These are phyloP conservation scores for Polia nebulosa DNA, from an alignment of 2,888 invertebrate species.

Conservation along the genomic window DNA sequence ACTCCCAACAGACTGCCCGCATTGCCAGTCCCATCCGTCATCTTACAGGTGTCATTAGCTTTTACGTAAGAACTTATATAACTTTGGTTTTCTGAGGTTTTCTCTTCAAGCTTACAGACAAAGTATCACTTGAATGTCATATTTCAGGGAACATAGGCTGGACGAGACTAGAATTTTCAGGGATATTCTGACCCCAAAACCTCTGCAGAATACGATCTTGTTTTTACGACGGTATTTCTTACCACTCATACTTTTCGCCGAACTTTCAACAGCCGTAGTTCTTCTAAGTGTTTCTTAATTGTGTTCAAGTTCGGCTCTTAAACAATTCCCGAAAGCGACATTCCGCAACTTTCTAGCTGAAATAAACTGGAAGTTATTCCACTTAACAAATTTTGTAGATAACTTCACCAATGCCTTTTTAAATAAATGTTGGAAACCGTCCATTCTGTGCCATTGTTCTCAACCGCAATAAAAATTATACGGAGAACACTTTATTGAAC, in stretches of 20 bases:
- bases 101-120: slow-evolving; percentile 30
- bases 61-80: slow-evolving; percentile 48
- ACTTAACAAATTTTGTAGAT: slow-evolving; percentile 72
- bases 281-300: slow-evolving; percentile 72
- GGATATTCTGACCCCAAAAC: slow-evolving; percentile 43
- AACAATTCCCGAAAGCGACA: slow-evolving; percentile 73
- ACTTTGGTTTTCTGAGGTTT: slow-evolving; percentile 49
- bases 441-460: slow-evolving; percentile 52
- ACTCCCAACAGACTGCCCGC: slow-evolving; percentile 23
- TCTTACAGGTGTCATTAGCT: slow-evolving; percentile 55
- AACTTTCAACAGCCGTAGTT: slow-evolving; percentile 66
- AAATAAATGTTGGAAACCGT: slow-evolving; percentile 57
- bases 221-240: slow-evolving; percentile 61
- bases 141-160: slow-evolving; percentile 32
- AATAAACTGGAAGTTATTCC: slow-evolving; percentile 70
- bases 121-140: slow-evolving; percentile 44
- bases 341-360: slow-evolving; percentile 70
- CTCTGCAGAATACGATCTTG: slow-evolving; percentile 40
- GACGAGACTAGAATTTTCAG: slow-evolving; percentile 39
- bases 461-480: slow-evolving; percentile 27
- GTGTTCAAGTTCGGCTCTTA: slow-evolving; percentile 70
- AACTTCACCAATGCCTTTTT: slow-evolving; percentile 69
- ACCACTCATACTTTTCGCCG: slow-evolving; percentile 60
- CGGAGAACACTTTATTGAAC: slow-evolving; percentile 17
- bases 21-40: slow-evolving; percentile 44